A percentile compares a stretch with the other conserved stretches of the same genome.
phyloP scores from a whole-genome alignment of 2,888 invertebrate species.

The Drosophila birchii region DNA sequence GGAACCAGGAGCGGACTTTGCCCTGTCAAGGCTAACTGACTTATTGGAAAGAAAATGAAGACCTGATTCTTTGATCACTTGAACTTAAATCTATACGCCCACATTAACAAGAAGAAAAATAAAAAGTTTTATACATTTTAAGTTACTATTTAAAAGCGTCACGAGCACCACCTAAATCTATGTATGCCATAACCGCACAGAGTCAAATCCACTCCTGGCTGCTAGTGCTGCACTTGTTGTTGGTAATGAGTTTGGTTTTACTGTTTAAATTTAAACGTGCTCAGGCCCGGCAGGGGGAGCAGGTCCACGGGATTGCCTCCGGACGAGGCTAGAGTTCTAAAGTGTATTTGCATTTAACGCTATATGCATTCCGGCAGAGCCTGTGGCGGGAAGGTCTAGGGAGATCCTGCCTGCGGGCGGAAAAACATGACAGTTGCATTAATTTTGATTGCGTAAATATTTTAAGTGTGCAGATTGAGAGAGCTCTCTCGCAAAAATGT shows the following conservation, averaged over 20 bases:
- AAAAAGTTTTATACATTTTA: neutral
- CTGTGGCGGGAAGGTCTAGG: constrained; percentile 19
- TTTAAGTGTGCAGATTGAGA: constrained; percentile 70
- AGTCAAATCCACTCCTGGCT: constrained; percentile 7
- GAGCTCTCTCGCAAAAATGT: constrained; percentile 41
- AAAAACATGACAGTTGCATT: constrained; percentile 80
- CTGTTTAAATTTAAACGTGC: constrained; percentile 75
- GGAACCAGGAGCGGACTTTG: constrained; percentile 24
- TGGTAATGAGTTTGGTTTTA: constrained; percentile 81
- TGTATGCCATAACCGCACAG: neutral
- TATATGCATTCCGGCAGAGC: constrained; percentile 72
- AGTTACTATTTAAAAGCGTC: neutral
- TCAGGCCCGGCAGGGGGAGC: neutral
- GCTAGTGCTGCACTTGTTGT: constrained; percentile 65
- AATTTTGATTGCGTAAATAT: constrained; percentile 79
- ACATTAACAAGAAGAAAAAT: neutral
- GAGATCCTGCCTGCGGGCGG: constrained; percentile 31
- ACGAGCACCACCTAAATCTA: neutral
- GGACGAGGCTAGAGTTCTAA: constrained; percentile 72
- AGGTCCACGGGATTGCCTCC: constrained; percentile 25
- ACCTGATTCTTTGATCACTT: neutral
- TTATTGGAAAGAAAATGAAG: neutral
- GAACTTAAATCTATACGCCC: no score
- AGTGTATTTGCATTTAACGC: constrained; percentile 83
- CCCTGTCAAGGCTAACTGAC: neutral